Percentiles rank a stretch among this genome's conserved stretches.
Conservation (phyloP, 53 echinoderm and acorn worm species). For the Stichopus horrens region DNA sequence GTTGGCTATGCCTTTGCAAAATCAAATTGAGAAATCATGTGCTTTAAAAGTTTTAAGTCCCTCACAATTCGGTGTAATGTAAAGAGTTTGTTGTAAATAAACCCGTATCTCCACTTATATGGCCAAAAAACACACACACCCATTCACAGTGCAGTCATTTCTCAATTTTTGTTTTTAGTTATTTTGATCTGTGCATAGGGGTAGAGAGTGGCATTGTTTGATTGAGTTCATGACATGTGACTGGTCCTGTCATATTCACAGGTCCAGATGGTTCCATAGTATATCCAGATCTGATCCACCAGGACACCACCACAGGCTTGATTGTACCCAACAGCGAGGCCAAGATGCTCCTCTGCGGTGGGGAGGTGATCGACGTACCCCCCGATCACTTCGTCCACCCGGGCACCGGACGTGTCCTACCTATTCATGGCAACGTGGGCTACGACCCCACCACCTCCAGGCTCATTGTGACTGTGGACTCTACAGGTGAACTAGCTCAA, state of each 20-base stretch:
- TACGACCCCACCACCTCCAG: constrained; percentile 84
- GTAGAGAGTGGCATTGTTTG: too few species aligned
- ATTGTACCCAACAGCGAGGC: constrained; percentile 81
- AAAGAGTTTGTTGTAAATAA: too few species aligned
- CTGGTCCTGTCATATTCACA: background rate
- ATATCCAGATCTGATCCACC: constrained; percentile 67
- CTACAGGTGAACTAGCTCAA: constrained; percentile 56
- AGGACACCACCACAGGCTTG: constrained; percentile 75
- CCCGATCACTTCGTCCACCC: constrained; percentile 88
- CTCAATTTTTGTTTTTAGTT: too few species aligned
- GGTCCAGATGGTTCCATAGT: constrained; percentile 84
- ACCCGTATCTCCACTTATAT: too few species aligned
- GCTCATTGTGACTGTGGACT: constrained; percentile 73
- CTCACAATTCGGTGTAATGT: too few species aligned
- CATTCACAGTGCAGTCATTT: too few species aligned
- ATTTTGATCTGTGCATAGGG: too few species aligned
- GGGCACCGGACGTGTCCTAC: constrained; percentile 76
- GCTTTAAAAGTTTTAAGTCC: too few species aligned
- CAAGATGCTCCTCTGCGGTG: constrained; percentile 67
- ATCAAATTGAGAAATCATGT: too few species aligned
- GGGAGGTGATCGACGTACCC: constrained; percentile 56
- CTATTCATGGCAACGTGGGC: constrained; percentile 89
- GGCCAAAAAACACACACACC: too few species aligned
- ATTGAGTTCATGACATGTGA: too few species aligned
- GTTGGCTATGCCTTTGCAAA: too few species aligned